Evolutionary conservation across 2,113 vertebrate species (phyloP).

Genomic region (Notothenia coriiceps): DNA sequence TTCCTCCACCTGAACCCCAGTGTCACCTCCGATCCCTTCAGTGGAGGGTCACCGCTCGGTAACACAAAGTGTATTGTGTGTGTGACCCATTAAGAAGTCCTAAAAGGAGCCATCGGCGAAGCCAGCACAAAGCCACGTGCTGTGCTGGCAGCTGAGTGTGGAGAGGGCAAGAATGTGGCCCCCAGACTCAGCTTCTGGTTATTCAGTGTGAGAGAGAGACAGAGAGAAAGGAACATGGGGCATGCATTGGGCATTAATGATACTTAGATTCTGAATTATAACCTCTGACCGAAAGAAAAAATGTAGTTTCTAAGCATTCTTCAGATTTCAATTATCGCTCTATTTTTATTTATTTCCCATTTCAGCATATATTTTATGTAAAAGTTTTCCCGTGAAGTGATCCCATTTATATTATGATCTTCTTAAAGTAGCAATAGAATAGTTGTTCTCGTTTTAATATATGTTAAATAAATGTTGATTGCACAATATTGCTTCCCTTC

Average conservation of each 20-base stretch:
- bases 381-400: not conserved
- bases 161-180: slow-evolving; percentile 74
- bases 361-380: not conserved
- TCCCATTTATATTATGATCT: not conserved
- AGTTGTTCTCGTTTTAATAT: no score
- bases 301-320: slow-evolving; percentile 3
- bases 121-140: slow-evolving; percentile 69
- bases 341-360: not conserved
- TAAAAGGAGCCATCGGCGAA: slow-evolving; percentile 64
- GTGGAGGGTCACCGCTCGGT: slow-evolving; percentile 50
- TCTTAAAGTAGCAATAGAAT: not conserved
- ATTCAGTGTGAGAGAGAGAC: slow-evolving; percentile 31
- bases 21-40: slow-evolving; percentile 41
- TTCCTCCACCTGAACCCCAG: slow-evolving; percentile 54
- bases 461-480: no score
- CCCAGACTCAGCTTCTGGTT: slow-evolving; percentile 60
- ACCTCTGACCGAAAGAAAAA: not conserved
- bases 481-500: no score
- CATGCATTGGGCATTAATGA: slow-evolving; percentile 41
- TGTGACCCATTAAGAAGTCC: slow-evolving; percentile 64
- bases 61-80: slow-evolving; percentile 62
- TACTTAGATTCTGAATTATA: slow-evolving; percentile 19
- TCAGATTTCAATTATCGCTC: not conserved
- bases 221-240: not conserved
- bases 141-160: slow-evolving; percentile 70